phyloP scores from a whole-genome alignment of 2,113 vertebrate genomes.

The Maccullochella peelii region DNA sequence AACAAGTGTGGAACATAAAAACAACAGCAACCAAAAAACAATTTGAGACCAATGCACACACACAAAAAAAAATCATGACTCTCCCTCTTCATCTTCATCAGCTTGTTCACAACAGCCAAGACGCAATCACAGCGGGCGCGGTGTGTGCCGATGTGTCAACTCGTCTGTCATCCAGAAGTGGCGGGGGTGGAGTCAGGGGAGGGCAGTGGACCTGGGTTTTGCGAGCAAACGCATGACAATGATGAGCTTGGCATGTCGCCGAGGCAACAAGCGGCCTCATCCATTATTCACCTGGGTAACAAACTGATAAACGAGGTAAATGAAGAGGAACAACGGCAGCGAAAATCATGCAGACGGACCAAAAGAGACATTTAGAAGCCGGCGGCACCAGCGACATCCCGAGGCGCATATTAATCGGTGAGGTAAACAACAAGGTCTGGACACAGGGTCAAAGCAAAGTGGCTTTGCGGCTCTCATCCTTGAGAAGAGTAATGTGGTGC shows the following conservation, averaged over 20 bases:
- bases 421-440: conserved; percentile 58
- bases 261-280: conserved; percentile 72
- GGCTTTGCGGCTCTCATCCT: conserved; percentile 33
- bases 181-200: conserved; percentile 38
- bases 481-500: conserved; percentile 38
- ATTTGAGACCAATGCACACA: too few relatives aligned
- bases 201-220: conserved; percentile 46
- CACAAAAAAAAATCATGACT: too few relatives aligned
- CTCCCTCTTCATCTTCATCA: conserved; percentile 59
- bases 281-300: conserved; percentile 80
- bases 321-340: conserved; percentile 74
- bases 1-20: too few relatives aligned
- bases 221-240: conserved; percentile 48
- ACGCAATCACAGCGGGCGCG: conserved; percentile 59
- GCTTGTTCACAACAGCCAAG: conserved; percentile 40
- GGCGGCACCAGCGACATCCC: conserved; percentile 37
- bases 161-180: conserved; percentile 62
- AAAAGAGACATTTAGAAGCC: conserved; percentile 66
- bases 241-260: conserved; percentile 72
- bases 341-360: conserved; percentile 57
- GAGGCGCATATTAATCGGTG: conserved; percentile 63
- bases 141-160: conserved; percentile 40
- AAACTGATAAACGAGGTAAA: conserved; percentile 81
- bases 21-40: too few relatives aligned
- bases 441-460: conserved; percentile 64